Conservation (phyloP, 2,113 vertebrate genomes). For the Phalacrocorax pelagicus region DNA sequence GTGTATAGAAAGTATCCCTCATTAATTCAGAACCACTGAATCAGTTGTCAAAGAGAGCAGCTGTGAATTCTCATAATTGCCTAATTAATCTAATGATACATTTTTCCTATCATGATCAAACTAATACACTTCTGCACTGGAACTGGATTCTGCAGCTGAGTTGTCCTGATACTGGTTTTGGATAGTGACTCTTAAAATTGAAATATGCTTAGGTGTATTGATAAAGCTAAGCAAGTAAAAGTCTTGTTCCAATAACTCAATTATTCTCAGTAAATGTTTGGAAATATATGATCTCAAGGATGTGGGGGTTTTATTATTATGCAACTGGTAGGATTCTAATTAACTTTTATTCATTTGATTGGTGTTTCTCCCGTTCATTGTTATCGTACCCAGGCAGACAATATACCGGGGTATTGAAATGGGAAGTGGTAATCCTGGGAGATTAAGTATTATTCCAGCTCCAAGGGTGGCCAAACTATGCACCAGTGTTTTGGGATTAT, state of each 20-base stretch:
- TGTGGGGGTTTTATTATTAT: background rate
- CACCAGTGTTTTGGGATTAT: background rate
- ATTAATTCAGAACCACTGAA: conserved; percentile 54
- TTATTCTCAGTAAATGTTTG: background rate
- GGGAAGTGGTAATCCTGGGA: background rate
- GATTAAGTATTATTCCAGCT: background rate
- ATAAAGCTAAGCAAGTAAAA: background rate
- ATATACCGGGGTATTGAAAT: background rate
- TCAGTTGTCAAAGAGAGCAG: conserved; percentile 70
- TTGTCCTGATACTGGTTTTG: conserved; percentile 42
- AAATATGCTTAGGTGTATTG: background rate
- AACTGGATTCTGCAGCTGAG: conserved; percentile 35
- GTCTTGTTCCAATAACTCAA: background rate
- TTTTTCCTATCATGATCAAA: conserved; percentile 69
- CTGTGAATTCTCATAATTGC: conserved; percentile 76
- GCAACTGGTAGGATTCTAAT: background rate
- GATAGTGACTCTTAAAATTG: conserved; percentile 44
- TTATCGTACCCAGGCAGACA: background rate
- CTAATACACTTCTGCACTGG: conserved; percentile 49
- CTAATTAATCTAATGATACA: conserved; percentile 78
- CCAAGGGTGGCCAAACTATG: background rate
- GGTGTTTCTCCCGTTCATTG: background rate
- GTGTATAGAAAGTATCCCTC: conserved; percentile 46
- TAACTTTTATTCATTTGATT: background rate
- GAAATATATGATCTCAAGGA: background rate